These are phyloP conservation scores for Pogona vitticeps DNA, from an alignment of 2,113 vertebrate genomes.

Conservation along the genomic window DNA sequence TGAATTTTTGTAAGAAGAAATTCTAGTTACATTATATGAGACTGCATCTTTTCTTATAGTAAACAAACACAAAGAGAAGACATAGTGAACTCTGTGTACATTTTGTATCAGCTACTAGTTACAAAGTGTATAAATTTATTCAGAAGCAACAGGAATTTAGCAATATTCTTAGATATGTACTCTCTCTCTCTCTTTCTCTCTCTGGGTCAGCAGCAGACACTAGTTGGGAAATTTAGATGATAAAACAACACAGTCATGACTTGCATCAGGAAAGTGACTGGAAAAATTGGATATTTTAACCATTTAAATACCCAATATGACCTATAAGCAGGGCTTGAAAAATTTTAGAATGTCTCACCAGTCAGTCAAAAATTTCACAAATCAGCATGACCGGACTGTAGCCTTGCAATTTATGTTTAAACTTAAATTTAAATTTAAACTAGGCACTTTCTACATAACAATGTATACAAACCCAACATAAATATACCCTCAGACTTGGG, in stretches of 20 bases:
- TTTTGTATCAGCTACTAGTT: neutral
- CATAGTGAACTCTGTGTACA: neutral
- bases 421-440: no score
- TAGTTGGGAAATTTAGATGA: neutral
- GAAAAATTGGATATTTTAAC: neutral
- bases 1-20: neutral
- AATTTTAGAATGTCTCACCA: no score
- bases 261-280: neutral
- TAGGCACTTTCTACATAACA: no score
- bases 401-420: no score
- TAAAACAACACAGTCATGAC: neutral
- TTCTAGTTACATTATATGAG: neutral
- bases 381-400: no score
- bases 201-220: neutral
- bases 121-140: neutral
- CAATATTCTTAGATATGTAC: no score
- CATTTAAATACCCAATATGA: no score
- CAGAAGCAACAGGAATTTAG: neutral
- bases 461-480: no score
- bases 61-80: neutral
- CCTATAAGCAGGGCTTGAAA: no score
- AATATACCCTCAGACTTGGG: no score
- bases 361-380: no score
- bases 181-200: no score
- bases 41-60: neutral